phyloP scores from a whole-genome alignment of 2,113 vertebrate genomes.

The Ictidomys tridecemlineatus region DNA sequence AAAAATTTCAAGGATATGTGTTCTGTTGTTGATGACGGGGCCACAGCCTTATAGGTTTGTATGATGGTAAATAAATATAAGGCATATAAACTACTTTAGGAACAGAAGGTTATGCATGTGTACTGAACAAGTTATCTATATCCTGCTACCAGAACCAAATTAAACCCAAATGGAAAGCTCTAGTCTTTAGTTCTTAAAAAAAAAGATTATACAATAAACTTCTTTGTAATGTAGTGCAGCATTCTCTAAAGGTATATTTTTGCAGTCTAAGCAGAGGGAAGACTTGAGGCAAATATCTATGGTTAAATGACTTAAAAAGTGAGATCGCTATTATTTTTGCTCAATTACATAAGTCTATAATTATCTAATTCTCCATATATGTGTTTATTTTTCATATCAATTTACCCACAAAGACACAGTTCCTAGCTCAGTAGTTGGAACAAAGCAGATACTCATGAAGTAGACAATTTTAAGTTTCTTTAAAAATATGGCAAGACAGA shows the following conservation, averaged over 20 bases:
- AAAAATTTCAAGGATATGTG: background rate
- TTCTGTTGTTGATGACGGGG: background rate
- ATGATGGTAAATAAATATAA: background rate
- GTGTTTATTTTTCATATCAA: constrained; percentile 27
- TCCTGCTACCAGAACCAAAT: background rate
- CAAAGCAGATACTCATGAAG: constrained; percentile 48
- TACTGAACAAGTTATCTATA: background rate
- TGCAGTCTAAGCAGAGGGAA: background rate
- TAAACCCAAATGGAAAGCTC: background rate
- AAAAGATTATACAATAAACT: background rate
- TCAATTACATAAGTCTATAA: background rate
- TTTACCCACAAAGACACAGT: background rate
- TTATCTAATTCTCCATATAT: background rate
- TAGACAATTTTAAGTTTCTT: constrained; percentile 46
- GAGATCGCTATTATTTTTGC: background rate
- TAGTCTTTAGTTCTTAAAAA: background rate
- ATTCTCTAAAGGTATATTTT: background rate
- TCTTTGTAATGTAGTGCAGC: background rate
- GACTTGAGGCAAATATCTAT: background rate
- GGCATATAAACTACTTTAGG: background rate
- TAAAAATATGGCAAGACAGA: constrained; percentile 41
- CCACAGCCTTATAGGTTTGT: background rate
- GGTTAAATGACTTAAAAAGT: constrained; percentile 7
- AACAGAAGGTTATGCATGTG: constrained; percentile 8
- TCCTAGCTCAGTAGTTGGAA: background rate